Base-by-base conservation (phyloP, 2,797 vertebrate species). In the Squalus acanthias region DNA sequence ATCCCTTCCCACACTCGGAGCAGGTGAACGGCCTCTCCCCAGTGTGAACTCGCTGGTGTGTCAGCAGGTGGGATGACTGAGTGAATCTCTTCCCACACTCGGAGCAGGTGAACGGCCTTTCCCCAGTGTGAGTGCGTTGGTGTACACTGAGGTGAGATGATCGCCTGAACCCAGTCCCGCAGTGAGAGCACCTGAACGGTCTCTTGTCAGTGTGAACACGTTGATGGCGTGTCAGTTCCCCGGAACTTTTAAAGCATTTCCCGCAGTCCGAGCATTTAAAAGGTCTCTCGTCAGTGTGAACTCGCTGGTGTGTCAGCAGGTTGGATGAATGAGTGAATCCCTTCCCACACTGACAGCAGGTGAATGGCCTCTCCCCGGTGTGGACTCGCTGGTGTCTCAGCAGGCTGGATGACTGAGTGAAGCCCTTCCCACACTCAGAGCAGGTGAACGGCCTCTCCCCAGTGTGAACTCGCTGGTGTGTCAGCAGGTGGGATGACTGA, bases 1-100 rank as follows among this genome's bases (percentile, higher is more conserved):
- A 99, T 46, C 99, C 98, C 97, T 99, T 99, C 95, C 98, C 98
- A 8, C 99, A 99, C 97, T 99, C 97, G 96, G 97, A 98, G 79
- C 99, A 99, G 96, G 99, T 98, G 96, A 99, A 99, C 8, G 99
- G 98, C 96, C 99, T 97, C 95, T 98, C 98, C 0, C 98, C 92
- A 96, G 96, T 91, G 96, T 97, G 97, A 0, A 97, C 97, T 39
- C 98, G 98, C 97, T 98, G 98, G 98, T 99, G 98, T 97, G 98
- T 98, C 3, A 98, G 98, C 72, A 72, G 7, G 70, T 4, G 2
- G 70, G 70, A 72, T 72, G 70, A 72, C 4, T 72, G 24, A 72
- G 70, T 87, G 82, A 87, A 50, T 22, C 79, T 8, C 79, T 85
- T 46, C 13, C 39, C 79, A 85, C 39, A 85, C 2, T 39, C 79